Conservation (phyloP, 1,140 invertebrate species). For the Augochlora pura region DNA sequence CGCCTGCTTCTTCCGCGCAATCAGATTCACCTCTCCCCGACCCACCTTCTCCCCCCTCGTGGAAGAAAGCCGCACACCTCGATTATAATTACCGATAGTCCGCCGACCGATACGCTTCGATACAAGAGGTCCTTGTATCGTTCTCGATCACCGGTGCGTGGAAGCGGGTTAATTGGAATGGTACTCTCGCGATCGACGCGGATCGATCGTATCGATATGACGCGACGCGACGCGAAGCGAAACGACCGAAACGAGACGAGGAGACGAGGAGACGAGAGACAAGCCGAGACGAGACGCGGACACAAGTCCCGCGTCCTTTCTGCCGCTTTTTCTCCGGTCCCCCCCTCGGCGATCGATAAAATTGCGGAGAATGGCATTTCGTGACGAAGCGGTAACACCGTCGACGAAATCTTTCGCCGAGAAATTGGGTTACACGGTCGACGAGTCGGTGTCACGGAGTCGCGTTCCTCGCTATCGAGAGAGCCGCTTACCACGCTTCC, state of each 20-base stretch:
- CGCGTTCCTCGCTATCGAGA: not conserved
- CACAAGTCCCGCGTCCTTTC: conserved; percentile 17
- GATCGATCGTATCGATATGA: conserved; percentile 57
- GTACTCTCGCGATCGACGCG: conserved; percentile 52
- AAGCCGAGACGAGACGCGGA: too few species aligned
- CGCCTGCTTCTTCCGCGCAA: conserved; percentile 15
- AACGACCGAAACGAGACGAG: too few species aligned
- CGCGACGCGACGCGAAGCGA: conserved; percentile 12
- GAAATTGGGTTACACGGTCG: conserved; percentile 62
- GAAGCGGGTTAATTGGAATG: conserved; percentile 71
- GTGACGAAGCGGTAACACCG: conserved; percentile 57
- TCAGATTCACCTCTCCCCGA: conserved; percentile 1
- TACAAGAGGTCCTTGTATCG: conserved; percentile 59
- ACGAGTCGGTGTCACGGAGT: conserved; percentile 44
- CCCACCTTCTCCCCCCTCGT: not conserved
- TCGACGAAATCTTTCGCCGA: conserved; percentile 49
- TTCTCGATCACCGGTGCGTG: conserved; percentile 69
- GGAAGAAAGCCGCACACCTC: conserved; percentile 16
- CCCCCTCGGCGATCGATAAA: conserved; percentile 58
- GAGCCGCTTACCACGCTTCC: too few species aligned
- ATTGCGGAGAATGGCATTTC: conserved; percentile 67
- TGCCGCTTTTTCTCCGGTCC: conserved; percentile 20
- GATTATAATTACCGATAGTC: conserved; percentile 60
- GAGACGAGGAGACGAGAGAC: too few species aligned
- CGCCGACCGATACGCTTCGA: conserved; percentile 49